These are phyloP conservation scores for Diabrotica undecimpunctata DNA, from an alignment of 1,140 invertebrate species.

Conservation along the genomic window DNA sequence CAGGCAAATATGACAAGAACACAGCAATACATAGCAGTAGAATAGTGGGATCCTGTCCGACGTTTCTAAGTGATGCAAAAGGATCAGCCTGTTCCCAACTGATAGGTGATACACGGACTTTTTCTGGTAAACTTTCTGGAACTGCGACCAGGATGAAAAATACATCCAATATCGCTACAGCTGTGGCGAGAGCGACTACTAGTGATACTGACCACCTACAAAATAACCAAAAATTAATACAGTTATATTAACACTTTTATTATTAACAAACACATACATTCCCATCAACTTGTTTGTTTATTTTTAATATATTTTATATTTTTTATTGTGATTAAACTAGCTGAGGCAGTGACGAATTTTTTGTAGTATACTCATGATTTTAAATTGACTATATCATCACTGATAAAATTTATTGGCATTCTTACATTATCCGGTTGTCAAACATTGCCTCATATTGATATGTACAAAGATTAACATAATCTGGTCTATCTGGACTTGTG, in stretches of 20 bases:
- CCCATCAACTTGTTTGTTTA: too few relatives aligned
- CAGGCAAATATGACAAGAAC: conserved; percentile 97
- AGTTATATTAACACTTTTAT: background rate
- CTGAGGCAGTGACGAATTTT: too few relatives aligned
- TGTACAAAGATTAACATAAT: too few relatives aligned
- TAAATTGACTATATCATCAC: too few relatives aligned
- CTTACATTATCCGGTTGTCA: too few relatives aligned
- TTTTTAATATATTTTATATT: too few relatives aligned
- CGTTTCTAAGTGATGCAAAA: conserved; percentile 87
- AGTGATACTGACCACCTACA: conserved; percentile 71
- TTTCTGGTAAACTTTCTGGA: conserved; percentile 95
- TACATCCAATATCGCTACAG: conserved; percentile 92
- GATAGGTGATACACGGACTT: conserved; percentile 76
- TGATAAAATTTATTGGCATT: too few relatives aligned
- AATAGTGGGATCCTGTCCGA: conserved; percentile 94
- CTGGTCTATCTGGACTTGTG: too few relatives aligned
- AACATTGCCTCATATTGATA: too few relatives aligned
- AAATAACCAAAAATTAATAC: conserved; percentile 13
- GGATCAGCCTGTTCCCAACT: conserved; percentile 98
- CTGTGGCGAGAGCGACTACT: conserved; percentile 93
- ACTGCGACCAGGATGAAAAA: conserved; percentile 98
- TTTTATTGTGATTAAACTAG: too few relatives aligned
- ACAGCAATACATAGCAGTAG: conserved; percentile 96
- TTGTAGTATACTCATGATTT: too few relatives aligned
- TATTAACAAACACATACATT: too few relatives aligned